A percentile compares a stretch with the other conserved stretches of the same genome.
Evolutionary conservation across 2,797 vertebrate genomes (phyloP).

Genomic region (Anguilla obscura): DNA sequence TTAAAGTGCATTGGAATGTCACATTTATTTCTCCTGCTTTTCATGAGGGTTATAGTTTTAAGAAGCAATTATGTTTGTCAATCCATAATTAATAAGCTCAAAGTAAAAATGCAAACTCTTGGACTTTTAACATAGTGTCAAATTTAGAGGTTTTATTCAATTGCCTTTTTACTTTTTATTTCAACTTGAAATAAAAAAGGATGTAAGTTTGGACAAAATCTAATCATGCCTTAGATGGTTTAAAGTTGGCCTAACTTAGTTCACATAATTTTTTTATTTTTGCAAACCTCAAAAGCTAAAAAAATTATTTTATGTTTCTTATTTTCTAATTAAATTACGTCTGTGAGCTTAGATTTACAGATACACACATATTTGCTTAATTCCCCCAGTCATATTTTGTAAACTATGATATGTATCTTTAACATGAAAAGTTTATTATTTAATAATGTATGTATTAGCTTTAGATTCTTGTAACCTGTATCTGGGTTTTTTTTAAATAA

Average conservation of each 20-base stretch:
- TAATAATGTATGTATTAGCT: slow-evolving; percentile 86
- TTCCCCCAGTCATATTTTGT: slow-evolving; percentile 82
- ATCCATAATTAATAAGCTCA: slow-evolving; percentile 58
- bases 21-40: slow-evolving; percentile 33
- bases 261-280: slow-evolving; percentile 51
- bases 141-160: background rate
- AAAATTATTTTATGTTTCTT: background rate
- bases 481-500: slow-evolving; percentile 95
- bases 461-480: slow-evolving; percentile 90
- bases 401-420: slow-evolving; percentile 85
- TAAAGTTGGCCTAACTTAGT: background rate
- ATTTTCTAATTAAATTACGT: slow-evolving; percentile 66
- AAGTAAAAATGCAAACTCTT: slow-evolving; percentile 64
- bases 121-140: slow-evolving; percentile 58
- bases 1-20: slow-evolving; percentile 30
- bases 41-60: slow-evolving; percentile 43
- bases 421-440: slow-evolving; percentile 86
- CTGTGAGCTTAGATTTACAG: slow-evolving; percentile 66
- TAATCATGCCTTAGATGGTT: slow-evolving; percentile 57
- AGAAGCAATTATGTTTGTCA: slow-evolving; percentile 51
- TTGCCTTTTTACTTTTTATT: background rate
- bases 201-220: slow-evolving; percentile 2
- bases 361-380: slow-evolving; percentile 73
- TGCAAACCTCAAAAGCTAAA: slow-evolving; percentile 31
- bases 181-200: background rate